phyloP scores from a whole-genome alignment of 2,888 invertebrate genomes.

The Drosophila borborema region DNA sequence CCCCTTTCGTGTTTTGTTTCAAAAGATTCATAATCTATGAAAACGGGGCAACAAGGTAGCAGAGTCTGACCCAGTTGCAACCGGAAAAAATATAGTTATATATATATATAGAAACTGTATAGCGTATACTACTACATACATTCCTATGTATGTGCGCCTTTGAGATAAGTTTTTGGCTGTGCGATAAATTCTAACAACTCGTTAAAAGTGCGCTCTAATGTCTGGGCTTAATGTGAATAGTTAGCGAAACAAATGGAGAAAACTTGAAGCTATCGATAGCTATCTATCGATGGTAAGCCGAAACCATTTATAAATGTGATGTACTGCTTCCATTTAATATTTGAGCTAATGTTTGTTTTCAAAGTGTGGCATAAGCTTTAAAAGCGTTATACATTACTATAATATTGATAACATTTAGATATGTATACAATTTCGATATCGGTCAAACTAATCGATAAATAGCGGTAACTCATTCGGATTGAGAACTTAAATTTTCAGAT shows the following conservation, averaged over 20 bases:
- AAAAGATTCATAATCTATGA: conserved; percentile 62
- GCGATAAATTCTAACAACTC: conserved; percentile 11
- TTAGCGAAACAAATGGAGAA: not conserved
- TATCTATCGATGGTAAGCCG: not conserved
- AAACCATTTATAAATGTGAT: not conserved
- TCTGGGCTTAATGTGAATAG: conserved; percentile 8
- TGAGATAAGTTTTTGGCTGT: conserved; percentile 7
- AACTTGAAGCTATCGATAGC: not conserved
- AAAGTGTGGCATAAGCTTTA: too few relatives aligned
- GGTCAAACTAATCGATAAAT: not conserved
- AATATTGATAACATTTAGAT: too few relatives aligned
- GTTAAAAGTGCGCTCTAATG: conserved; percentile 3
- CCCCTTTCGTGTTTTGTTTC: conserved; percentile 47
- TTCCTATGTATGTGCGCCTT: not conserved
- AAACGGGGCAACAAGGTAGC: conserved; percentile 49
- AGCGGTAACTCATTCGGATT: not conserved
- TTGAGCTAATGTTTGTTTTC: not conserved
- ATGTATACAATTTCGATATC: too few relatives aligned
- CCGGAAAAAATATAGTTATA: conserved; percentile 12
- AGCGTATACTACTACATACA: not conserved
- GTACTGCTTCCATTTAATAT: not conserved
- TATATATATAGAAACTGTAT: not conserved
- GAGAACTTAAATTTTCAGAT: too few relatives aligned
- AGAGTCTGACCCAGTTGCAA: conserved; percentile 50
- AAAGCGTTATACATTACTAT: too few relatives aligned